Conservation (phyloP, 2,113 vertebrate genomes). For the Heterochromis multidens region DNA sequence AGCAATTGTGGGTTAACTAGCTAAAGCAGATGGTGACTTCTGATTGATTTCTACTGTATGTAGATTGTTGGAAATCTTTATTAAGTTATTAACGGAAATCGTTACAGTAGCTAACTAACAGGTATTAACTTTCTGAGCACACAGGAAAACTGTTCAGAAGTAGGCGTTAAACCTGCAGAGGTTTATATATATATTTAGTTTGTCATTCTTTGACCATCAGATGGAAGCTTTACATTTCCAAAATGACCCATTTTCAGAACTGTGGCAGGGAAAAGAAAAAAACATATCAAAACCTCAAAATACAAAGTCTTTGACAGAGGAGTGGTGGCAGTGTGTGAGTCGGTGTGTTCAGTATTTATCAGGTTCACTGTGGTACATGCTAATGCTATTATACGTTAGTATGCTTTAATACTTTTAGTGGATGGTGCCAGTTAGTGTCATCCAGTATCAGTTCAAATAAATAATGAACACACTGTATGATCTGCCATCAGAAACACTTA, state of each 20-base stretch:
- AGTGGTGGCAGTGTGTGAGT: background rate
- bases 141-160: background rate
- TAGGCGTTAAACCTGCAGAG: background rate
- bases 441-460: background rate
- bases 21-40: background rate
- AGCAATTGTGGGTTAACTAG: background rate
- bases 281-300: background rate
- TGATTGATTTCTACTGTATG: background rate
- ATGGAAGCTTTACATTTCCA: background rate
- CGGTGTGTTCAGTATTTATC: background rate
- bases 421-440: background rate
- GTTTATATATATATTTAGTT: background rate
- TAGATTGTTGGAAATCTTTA: background rate
- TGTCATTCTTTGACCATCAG: background rate
- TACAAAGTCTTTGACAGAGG: background rate
- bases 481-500: background rate
- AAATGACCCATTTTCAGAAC: background rate
- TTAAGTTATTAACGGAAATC: background rate
- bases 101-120: background rate
- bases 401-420: background rate
- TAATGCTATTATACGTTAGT: background rate
- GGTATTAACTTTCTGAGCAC: background rate
- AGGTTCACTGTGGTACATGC: slow-evolving; percentile 16
- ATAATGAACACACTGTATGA: background rate
- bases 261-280: background rate